These are phyloP conservation scores for Dendronephthya gigantea DNA, from an alignment of 64 coral and sea anemone species.

Conservation along the genomic window DNA sequence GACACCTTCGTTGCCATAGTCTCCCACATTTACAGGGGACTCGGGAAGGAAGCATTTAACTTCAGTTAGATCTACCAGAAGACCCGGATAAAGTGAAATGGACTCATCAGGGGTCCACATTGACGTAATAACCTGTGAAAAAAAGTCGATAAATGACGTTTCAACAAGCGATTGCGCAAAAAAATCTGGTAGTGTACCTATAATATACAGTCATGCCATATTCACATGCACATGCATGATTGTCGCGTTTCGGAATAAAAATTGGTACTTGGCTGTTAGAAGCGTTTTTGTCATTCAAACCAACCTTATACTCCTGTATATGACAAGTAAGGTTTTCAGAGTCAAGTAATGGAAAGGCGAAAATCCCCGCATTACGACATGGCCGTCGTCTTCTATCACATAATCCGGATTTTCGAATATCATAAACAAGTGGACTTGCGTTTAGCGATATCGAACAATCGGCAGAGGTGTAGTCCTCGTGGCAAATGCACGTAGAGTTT, in stretches of 20 bases:
- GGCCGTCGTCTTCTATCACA: not conserved
- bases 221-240: no score
- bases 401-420: not conserved
- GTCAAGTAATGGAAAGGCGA: not conserved
- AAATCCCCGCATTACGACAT: not conserved
- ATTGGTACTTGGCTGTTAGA: no score
- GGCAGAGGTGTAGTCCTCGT: not conserved
- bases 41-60: not conserved
- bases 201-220: no score
- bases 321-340: not conserved
- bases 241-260: no score
- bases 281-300: no score
- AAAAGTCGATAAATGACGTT: no score
- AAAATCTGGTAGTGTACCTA: no score
- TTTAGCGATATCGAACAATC: slow-evolving; percentile 18
- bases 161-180: no score
- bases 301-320: not conserved
- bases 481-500: not conserved
- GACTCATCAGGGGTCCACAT: not conserved
- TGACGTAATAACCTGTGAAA: not conserved
- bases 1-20: not conserved
- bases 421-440: not conserved
- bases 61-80: not conserved
- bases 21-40: not conserved
- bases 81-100: not conserved